Conservation (phyloP, 2,888 invertebrate species). For the Phaonia tiefii region DNA sequence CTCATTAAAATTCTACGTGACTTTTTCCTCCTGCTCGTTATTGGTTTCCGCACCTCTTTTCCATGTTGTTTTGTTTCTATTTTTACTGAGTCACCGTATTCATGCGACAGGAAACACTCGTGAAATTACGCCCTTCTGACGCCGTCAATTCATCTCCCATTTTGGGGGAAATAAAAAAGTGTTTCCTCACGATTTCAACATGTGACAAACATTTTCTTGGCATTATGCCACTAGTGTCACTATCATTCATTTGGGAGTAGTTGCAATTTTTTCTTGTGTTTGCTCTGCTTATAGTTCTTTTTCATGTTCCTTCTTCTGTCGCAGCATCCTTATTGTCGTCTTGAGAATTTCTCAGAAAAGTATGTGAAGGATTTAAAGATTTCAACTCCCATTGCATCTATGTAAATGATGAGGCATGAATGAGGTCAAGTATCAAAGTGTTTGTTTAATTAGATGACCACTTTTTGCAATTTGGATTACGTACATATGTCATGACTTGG, state of each 20-base stretch:
- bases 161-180: constrained; percentile 16
- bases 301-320: constrained; percentile 1
- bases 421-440: constrained; percentile 59
- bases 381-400: not conserved
- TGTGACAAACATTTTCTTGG: constrained; percentile 58
- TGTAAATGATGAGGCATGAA: constrained; percentile 29
- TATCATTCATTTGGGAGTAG: constrained; percentile 43
- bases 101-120: not conserved
- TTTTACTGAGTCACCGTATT: constrained; percentile 26
- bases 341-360: constrained; percentile 17
- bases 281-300: too few species aligned
- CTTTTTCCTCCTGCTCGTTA: constrained; percentile 53
- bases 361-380: constrained; percentile 36
- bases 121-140: constrained; percentile 19
- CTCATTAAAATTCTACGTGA: constrained; percentile 68
- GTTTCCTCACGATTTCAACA: not conserved
- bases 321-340: constrained; percentile 2
- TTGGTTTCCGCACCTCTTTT: constrained; percentile 19
- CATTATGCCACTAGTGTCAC: constrained; percentile 55
- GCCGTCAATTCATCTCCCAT: not conserved
- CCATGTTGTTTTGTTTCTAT: not conserved
- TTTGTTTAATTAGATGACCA: constrained; percentile 64
- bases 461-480: constrained; percentile 13
- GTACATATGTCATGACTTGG: constrained; percentile 8
- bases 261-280: constrained; percentile 12